These are phyloP conservation scores for Oryzias celebensis DNA, from an alignment of 2,113 vertebrate genomes.

Conservation along the genomic window DNA sequence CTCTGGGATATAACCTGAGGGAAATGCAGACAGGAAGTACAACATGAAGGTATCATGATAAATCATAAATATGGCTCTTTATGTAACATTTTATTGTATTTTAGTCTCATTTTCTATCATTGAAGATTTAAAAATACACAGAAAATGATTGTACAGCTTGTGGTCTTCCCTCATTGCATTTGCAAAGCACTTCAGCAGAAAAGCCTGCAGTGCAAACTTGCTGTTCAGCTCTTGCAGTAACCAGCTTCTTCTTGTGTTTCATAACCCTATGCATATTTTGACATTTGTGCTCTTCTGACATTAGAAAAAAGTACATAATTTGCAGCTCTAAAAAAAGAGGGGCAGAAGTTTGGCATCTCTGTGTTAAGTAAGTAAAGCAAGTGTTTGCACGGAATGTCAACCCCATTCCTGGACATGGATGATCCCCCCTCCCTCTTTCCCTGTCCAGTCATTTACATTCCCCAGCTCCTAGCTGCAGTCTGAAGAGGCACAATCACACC, in stretches of 20 bases:
- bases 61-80: too few species aligned
- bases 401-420: conserved; percentile 28
- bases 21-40: conserved; percentile 1
- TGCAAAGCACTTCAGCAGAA: conserved; percentile 8
- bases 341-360: not conserved
- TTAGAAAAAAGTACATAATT: not conserved
- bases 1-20: conserved; percentile 90
- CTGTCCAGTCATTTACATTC: conserved; percentile 27
- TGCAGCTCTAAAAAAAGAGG: not conserved
- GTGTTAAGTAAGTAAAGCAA: conserved; percentile 20
- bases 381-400: conserved; percentile 19
- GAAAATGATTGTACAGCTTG: conserved; percentile 2
- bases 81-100: too few species aligned
- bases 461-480: conserved; percentile 44
- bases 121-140: too few species aligned
- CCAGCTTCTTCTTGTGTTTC: conserved; percentile 2
- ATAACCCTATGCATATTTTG: conserved; percentile 23
- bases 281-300: conserved; percentile 19
- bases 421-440: conserved; percentile 8
- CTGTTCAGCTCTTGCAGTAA: not conserved
- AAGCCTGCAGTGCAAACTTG: conserved; percentile 5
- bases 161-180: conserved; percentile 20
- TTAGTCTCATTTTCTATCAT: too few species aligned
- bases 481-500: conserved; percentile 37
- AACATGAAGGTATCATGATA: not conserved